These are phyloP conservation scores for Cygnus buccinator DNA, from an alignment of 2,113 vertebrate genomes.

Conservation along the genomic window DNA sequence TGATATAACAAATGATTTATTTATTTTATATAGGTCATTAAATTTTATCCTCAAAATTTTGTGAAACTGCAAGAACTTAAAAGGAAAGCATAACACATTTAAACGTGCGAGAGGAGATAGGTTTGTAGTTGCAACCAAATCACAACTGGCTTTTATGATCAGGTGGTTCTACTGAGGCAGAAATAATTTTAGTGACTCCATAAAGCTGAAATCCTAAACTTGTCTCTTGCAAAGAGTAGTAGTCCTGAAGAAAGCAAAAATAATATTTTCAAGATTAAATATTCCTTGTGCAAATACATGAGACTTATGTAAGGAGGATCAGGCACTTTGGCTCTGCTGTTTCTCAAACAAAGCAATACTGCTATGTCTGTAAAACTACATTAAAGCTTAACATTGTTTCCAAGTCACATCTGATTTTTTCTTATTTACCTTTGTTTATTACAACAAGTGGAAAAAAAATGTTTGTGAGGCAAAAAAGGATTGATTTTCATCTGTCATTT, in stretches of 20 bases:
- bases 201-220: not conserved
- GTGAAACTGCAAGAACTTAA: not conserved
- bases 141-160: conserved; percentile 3
- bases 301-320: not conserved
- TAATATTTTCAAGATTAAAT: not conserved
- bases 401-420: not conserved
- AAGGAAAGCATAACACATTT: not conserved
- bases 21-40: conserved; percentile 22
- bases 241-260: not conserved
- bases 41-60: conserved; percentile 31
- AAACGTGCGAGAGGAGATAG: not conserved
- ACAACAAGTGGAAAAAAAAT: not conserved
- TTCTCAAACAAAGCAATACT: not conserved
- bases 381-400: not conserved
- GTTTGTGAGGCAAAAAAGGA: not conserved
- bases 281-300: not conserved
- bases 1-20: conserved; percentile 37
- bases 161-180: not conserved
- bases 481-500: not conserved
- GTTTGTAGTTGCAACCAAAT: conserved; percentile 6
- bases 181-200: not conserved
- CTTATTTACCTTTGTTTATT: not conserved
- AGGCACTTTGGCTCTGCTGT: not conserved
- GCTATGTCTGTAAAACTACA: not conserved
- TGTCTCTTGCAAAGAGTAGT: not conserved